These are phyloP conservation scores for Carpatolechia fugitivella DNA, from an alignment of 2,888 invertebrate genomes.

Conservation along the genomic window DNA sequence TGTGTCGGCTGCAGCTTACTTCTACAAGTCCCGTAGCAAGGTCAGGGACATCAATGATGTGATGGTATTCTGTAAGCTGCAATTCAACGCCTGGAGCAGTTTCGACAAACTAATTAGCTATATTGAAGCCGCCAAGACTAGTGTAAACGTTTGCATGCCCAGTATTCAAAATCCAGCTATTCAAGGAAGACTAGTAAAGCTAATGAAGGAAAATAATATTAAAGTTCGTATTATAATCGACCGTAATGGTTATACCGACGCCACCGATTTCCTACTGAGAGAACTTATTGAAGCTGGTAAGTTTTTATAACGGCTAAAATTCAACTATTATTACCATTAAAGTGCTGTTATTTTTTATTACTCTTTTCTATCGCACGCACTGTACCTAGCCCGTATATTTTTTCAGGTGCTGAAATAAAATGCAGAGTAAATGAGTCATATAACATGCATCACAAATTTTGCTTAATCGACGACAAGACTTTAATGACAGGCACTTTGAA, in stretches of 20 bases:
- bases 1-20: constrained; percentile 66
- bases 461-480: constrained; percentile 80
- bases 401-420: constrained; percentile 79
- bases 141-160: constrained; percentile 69
- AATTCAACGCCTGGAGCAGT: constrained; percentile 65
- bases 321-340: no score
- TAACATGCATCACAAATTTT: constrained; percentile 90
- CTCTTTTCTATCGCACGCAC: no score
- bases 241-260: constrained; percentile 58
- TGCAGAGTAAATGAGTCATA: constrained; percentile 59
- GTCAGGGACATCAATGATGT: constrained; percentile 65
- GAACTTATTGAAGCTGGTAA: constrained; percentile 67
- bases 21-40: constrained; percentile 55
- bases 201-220: constrained; percentile 58
- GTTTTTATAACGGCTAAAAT: no score
- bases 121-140: constrained; percentile 59
- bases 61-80: constrained; percentile 73
- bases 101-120: constrained; percentile 69
- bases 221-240: constrained; percentile 65
- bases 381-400: background rate
- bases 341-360: no score
- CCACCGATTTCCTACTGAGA: constrained; percentile 59
- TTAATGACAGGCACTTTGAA: constrained; percentile 87
- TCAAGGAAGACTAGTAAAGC: constrained; percentile 58
- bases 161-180: constrained; percentile 71